Conservation (phyloP, 2,113 vertebrate species). For the Leptocoma aspasia region DNA sequence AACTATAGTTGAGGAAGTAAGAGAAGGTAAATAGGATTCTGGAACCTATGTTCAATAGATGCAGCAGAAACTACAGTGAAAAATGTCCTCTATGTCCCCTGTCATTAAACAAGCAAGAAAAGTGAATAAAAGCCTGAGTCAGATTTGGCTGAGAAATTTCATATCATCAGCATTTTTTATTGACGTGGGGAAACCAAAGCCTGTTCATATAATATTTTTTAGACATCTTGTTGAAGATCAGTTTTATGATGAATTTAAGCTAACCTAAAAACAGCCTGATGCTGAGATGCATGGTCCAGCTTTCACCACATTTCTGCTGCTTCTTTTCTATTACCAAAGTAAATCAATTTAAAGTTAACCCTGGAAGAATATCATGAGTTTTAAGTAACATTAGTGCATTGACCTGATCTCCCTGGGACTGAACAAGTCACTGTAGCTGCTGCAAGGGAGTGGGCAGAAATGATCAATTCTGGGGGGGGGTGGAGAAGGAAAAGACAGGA, state of each 20-base stretch:
- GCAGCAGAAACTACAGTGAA: neutral
- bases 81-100: neutral
- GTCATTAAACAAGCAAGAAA: neutral
- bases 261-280: neutral
- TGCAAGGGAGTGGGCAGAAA: neutral
- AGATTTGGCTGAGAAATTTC: neutral
- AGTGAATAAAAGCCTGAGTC: neutral
- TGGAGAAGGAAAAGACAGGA: neutral
- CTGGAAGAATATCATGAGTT: neutral
- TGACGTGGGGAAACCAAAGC: neutral
- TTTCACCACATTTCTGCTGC: neutral
- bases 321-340: neutral
- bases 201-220: neutral
- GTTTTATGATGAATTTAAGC: neutral
- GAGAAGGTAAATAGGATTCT: neutral
- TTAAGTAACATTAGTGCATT: neutral
- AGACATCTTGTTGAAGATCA: neutral
- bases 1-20: neutral
- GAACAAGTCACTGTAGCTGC: neutral
- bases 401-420: neutral
- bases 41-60: neutral
- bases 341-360: neutral
- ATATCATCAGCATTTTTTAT: neutral
- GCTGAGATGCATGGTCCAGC: neutral
- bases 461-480: neutral